Base-by-base conservation (phyloP, 2,888 invertebrate genomes). In the Tetramorium bicarinatum region DNA sequence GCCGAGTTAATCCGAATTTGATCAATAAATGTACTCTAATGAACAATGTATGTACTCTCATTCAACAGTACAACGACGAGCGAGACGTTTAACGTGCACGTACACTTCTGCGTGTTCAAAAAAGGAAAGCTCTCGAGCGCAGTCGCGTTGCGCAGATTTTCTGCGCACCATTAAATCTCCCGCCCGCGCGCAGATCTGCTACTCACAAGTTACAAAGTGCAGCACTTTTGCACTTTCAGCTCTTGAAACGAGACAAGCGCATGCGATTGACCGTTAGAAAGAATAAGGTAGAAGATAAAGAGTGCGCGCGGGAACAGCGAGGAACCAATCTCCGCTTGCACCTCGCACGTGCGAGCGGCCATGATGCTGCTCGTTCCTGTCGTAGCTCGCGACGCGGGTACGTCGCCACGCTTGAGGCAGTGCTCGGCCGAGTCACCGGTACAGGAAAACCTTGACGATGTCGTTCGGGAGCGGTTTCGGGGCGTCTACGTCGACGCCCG, bases 401-500 rank as follows among this genome's bases (percentile, higher is more conserved):
- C 61, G n/a, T 47, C 7, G 59, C 25, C 44, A 25, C 15, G 15
- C n/a, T 4, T 15, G 15, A 44, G 44, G 44, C 8, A 52, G n/a
- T 0, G 67, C 38, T 34, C 25, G 64, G 13, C 13, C 6, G 9
- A 38, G 0, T 21, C 6, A 25, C 21, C 21, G 38, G 41, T 15
- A 21, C 15, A 52, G 29, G 49, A 0, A 54, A 2, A 13, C n/a
- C 0, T 29, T 34, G 87, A 88, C 80, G 41, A 95, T 94, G 94
- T 94, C 95, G 64, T 94, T 94, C 75, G 93, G 93, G 3, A 89
- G 91, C 44, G 93, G 94, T 44, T 95, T 95, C 93, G 96, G 96
- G n/a, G 94, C 95, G 69, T 94, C 95, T 61, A 95, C 95, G 69
- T 95, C 96, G 25, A 95, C 96, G 1, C 95, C 96, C 9, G 95